phyloP scores from a whole-genome alignment of 2,888 invertebrate genomes.

The Oscheius sp. region DNA sequence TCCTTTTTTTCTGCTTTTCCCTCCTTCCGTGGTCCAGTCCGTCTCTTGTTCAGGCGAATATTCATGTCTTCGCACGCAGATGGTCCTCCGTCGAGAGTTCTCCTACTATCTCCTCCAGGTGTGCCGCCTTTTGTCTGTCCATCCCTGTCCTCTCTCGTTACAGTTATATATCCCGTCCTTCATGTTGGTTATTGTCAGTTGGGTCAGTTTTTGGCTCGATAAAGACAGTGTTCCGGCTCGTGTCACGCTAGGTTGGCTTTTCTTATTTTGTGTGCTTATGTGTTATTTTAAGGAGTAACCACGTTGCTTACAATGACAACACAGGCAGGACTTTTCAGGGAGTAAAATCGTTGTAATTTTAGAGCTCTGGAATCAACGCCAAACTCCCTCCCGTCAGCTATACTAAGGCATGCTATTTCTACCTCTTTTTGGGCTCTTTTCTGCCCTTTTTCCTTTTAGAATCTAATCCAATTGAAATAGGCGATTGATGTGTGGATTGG shows the following conservation, averaged over 20 bases:
- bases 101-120: slow-evolving; percentile 75
- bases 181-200: slow-evolving; percentile 83
- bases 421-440: background rate
- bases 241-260: slow-evolving; percentile 62
- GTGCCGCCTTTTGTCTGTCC: slow-evolving; percentile 95
- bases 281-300: slow-evolving; percentile 80
- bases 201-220: slow-evolving; percentile 66
- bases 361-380: slow-evolving; percentile 68
- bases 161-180: slow-evolving; percentile 92
- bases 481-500: slow-evolving; percentile 67
- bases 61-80: slow-evolving; percentile 65
- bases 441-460: background rate
- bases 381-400: slow-evolving; percentile 67
- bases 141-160: slow-evolving; percentile 80
- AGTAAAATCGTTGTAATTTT: slow-evolving; percentile 76
- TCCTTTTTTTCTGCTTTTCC: background rate
- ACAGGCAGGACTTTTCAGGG: slow-evolving; percentile 37
- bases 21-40: background rate
- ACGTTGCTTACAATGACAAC: slow-evolving; percentile 92
- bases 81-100: slow-evolving; percentile 81
- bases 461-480: background rate
- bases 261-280: background rate
- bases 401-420: slow-evolving; percentile 36
- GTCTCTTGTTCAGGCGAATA: slow-evolving; percentile 56
- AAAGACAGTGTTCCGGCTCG: slow-evolving; percentile 70